Conservation (phyloP, 1,140 invertebrate species). For the Eciton burchellii region DNA sequence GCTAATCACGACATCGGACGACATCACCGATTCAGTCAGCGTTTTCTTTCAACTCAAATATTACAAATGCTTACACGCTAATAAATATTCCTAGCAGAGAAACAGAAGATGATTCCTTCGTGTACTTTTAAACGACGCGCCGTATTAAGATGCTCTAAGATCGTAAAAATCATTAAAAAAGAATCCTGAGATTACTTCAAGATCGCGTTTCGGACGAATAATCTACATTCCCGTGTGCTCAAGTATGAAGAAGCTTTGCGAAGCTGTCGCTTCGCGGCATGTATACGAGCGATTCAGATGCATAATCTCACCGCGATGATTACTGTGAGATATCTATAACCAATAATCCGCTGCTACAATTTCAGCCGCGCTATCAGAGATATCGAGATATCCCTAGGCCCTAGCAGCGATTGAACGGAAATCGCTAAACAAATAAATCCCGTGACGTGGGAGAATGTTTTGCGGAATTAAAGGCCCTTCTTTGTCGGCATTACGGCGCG, state of each 20-base stretch:
- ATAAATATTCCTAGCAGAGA: neutral
- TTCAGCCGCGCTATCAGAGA: neutral
- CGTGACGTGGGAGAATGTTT: neutral
- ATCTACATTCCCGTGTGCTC: neutral
- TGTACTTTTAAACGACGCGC: no score
- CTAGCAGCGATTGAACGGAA: neutral
- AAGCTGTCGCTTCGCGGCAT: neutral
- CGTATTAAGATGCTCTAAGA: neutral
- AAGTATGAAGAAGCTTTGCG: no score
- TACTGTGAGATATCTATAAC: no score
- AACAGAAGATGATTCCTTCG: no score
- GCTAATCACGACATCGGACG: constrained; percentile 7
- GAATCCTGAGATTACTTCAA: no score
- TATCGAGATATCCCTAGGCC: neutral
- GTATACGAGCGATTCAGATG: neutral
- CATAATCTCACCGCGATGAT: no score
- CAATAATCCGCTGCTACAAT: neutral
- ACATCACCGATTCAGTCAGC: neutral
- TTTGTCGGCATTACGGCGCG: neutral
- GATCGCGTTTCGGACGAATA: neutral
- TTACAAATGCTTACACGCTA: neutral
- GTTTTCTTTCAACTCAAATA: no score
- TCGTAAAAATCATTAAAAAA: no score
- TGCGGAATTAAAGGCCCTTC: constrained; percentile 27
- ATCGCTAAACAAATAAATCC: constrained; percentile 17